Conservation (phyloP, 2,888 invertebrate species). For the Caenorhabditis sp. region DNA sequence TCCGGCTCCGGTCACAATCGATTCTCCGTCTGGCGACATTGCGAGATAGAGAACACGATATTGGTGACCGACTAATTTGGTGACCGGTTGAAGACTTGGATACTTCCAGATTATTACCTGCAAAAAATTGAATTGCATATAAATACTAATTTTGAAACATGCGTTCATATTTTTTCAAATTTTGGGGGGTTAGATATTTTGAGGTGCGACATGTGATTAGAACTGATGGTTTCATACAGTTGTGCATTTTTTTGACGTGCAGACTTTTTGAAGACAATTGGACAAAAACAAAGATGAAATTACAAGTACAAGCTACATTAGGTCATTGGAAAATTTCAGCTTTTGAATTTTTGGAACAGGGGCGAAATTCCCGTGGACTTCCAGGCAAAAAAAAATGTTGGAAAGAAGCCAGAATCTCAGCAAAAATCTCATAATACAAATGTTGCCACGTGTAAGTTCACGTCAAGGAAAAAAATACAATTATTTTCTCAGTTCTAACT, state of each 20-base stretch:
- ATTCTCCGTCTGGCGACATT: constrained; percentile 95
- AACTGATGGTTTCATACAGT: background rate
- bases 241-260: too few species aligned
- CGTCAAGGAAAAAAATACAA: too few species aligned
- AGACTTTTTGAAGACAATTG: too few species aligned
- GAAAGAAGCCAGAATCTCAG: too few species aligned
- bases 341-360: too few species aligned
- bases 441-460: too few species aligned
- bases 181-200: background rate
- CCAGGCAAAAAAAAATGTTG: too few species aligned
- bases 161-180: background rate
- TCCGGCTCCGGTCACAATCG: constrained; percentile 97
- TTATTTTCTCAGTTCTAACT: too few species aligned
- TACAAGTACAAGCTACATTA: too few species aligned
- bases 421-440: background rate
- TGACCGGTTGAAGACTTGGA: constrained; percentile 93
- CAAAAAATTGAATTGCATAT: background rate
- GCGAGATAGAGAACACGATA: constrained; percentile 94
- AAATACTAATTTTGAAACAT: background rate
- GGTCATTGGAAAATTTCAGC: too few species aligned
- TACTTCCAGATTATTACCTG: constrained; percentile 96
- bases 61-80: constrained; percentile 94
- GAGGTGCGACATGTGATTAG: background rate
- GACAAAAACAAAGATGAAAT: too few species aligned
- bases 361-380: too few species aligned